Conservation (phyloP, 2,888 invertebrate species). For the Thecophora atra region DNA sequence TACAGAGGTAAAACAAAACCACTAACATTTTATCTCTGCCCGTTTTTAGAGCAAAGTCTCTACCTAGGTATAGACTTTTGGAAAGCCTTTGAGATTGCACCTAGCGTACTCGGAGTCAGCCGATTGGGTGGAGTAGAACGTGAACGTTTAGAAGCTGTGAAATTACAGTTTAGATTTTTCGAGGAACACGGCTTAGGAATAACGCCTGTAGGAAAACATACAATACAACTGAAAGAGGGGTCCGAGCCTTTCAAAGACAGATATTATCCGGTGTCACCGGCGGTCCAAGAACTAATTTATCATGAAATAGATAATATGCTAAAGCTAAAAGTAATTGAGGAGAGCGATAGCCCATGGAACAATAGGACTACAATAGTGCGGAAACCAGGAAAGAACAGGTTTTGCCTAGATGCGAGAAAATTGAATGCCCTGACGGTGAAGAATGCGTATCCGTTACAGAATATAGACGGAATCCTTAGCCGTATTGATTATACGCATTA, state of each 20-base stretch:
- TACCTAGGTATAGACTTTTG: constrained; percentile 34
- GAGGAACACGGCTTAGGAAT: no score
- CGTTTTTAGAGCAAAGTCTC: not conserved
- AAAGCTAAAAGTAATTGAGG: no score
- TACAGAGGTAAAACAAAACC: not conserved
- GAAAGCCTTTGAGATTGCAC: constrained; percentile 8
- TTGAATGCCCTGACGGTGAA: constrained; percentile 14
- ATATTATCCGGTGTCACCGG: no score
- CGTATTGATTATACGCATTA: not conserved
- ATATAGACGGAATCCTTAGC: constrained; percentile 4
- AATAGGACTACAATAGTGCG: no score
- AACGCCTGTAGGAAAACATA: no score
- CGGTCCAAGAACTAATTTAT: no score
- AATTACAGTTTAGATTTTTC: no score
- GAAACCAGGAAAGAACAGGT: constrained; percentile 32
- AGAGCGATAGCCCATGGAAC: no score
- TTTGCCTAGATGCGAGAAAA: constrained; percentile 30
- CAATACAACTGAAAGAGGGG: no score
- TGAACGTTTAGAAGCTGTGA: no score
- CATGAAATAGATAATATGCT: constrained; percentile 35
- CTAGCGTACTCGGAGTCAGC: not conserved
- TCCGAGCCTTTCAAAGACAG: no score
- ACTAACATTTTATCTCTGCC: constrained; percentile 14
- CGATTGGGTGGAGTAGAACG: no score
- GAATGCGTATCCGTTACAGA: constrained; percentile 16